These are phyloP conservation scores for Drosophila multiciliata DNA, from an alignment of 2,888 invertebrate genomes.

Conservation along the genomic window DNA sequence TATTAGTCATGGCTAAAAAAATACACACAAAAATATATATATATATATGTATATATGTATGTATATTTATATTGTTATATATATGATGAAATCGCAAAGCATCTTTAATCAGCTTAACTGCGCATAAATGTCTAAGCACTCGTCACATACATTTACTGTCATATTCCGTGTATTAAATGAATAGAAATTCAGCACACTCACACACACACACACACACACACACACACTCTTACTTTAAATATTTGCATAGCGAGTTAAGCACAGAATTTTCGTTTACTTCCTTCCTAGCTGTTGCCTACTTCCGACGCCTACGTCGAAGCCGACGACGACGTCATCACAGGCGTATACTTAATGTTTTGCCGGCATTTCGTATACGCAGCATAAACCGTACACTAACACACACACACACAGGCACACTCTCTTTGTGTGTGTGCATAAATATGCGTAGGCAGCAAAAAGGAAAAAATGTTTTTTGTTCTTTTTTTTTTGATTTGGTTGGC, in stretches of 20 bases:
- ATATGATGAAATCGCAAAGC: constrained; percentile 57
- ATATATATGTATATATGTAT: neutral
- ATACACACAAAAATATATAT: neutral
- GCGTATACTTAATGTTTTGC: constrained; percentile 67
- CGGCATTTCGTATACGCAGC: constrained; percentile 72
- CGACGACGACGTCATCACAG: constrained; percentile 17
- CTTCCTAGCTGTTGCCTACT: constrained; percentile 62
- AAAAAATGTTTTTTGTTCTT: constrained; percentile 11
- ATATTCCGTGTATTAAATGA: constrained; percentile 68
- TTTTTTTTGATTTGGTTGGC: constrained; percentile 38
- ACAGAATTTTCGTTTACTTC: constrained; percentile 38
- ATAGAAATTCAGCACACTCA: constrained; percentile 38
- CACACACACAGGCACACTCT: constrained; percentile 4
- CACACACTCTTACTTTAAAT: neutral
- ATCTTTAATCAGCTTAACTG: constrained; percentile 76
- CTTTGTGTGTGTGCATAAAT: constrained; percentile 50
- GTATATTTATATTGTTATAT: too few species aligned
- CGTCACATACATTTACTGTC: constrained; percentile 72
- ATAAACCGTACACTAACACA: neutral
- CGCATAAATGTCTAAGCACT: constrained; percentile 79
- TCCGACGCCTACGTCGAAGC: constrained; percentile 42
- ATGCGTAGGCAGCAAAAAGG: constrained; percentile 58
- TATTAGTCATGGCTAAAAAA: constrained; percentile 34
- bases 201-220: too few species aligned
- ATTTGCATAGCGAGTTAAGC: constrained; percentile 51